A percentile compares a stretch with the other conserved stretches of the same genome.
phyloP scores from a whole-genome alignment of 30 jellyfish, hydroid and myxozoan species.

The Aurelia sp. region DNA sequence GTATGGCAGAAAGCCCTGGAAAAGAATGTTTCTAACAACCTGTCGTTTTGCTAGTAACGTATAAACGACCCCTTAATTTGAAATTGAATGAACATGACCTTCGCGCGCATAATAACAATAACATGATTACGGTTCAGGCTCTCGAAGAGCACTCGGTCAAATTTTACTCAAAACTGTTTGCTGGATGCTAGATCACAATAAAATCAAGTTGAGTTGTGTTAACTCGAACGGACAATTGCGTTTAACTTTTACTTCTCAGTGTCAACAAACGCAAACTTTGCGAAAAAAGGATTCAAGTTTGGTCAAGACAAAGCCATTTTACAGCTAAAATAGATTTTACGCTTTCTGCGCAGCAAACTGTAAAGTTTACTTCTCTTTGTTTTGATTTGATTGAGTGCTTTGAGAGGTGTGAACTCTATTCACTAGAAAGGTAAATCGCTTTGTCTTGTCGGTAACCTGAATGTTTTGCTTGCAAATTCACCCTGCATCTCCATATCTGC shows the following conservation, averaged over 20 bases:
- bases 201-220: neutral
- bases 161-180: neutral
- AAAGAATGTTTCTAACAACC: neutral
- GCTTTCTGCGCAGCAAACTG: no score
- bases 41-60: neutral
- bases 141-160: constrained; percentile 4
- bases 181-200: neutral
- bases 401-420: no score
- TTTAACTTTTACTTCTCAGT: neutral
- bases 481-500: no score
- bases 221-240: neutral
- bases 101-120: constrained; percentile 10
- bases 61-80: constrained; percentile 26
- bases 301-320: no score
- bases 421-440: no score
- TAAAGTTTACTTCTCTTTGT: no score
- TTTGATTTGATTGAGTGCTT: no score
- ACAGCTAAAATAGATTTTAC: no score
- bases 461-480: no score
- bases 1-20: neutral
- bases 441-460: no score
- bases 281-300: no score
- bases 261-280: no score
- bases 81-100: constrained; percentile 33
- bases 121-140: constrained; percentile 16